Evolutionary conservation across 2,888 invertebrate species (phyloP).

Genomic region (Caenorhabditis angaria): DNA sequence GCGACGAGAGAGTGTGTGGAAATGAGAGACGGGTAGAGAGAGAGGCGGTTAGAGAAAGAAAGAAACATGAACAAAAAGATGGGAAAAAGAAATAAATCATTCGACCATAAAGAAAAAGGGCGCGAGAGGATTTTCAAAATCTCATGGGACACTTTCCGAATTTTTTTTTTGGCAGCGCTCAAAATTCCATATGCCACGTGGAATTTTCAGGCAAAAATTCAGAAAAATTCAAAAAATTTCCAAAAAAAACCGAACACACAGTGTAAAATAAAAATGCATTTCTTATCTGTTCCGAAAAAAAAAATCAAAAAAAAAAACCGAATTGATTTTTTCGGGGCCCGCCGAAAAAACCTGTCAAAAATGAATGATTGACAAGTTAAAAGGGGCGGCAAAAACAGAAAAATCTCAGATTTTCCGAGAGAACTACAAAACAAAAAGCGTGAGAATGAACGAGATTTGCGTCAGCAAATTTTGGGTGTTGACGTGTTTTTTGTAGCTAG

Average conservation of each 20-base stretch:
- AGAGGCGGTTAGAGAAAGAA: constrained; percentile 15
- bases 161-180: constrained; percentile 1
- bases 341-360: neutral
- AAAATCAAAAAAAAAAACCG: neutral
- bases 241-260: neutral
- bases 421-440: too few species aligned
- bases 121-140: constrained; percentile 4
- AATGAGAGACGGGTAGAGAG: constrained; percentile 18
- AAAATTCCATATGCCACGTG: too few species aligned
- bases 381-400: neutral
- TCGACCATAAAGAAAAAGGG: neutral
- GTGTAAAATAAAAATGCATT: constrained; percentile 5
- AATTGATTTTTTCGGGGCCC: neutral
- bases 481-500: too few species aligned
- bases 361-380: constrained; percentile 9
- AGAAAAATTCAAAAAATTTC: too few species aligned
- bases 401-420: too few species aligned
- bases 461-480: too few species aligned
- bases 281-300: neutral
- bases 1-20: constrained; percentile 8
- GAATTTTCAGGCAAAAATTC: too few species aligned
- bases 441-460: too few species aligned
- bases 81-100: neutral
- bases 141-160: constrained; percentile 7
- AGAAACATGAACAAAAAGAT: too few species aligned